Percentiles rank a stretch among this genome's conserved stretches.
phyloP scores from a whole-genome alignment of 2,888 invertebrate genomes.

The Portevinia maculata region DNA sequence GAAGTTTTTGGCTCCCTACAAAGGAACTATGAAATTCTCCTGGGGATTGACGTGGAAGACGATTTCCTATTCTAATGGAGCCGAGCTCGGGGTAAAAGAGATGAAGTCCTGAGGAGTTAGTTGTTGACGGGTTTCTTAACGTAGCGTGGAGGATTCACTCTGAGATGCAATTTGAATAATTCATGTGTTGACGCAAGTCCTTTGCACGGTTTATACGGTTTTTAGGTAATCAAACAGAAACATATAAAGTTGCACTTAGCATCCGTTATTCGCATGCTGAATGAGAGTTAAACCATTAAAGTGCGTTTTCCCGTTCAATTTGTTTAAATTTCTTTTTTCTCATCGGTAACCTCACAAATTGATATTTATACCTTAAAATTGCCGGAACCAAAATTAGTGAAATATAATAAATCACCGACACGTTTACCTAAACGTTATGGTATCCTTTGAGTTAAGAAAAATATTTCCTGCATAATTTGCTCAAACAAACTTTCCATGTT shows the following conservation, averaged over 20 bases:
- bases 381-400: background rate
- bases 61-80: slow-evolving; percentile 49
- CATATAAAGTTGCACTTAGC: background rate
- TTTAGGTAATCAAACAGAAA: background rate
- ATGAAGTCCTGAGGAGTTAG: background rate
- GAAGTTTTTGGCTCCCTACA: slow-evolving; percentile 5
- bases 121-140: background rate
- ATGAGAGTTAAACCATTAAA: background rate
- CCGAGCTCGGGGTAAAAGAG: slow-evolving; percentile 8
- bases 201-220: background rate
- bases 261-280: background rate
- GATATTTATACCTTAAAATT: too few relatives aligned
- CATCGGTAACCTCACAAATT: too few relatives aligned
- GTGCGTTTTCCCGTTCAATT: background rate
- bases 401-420: background rate
- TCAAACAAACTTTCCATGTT: background rate
- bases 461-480: slow-evolving; percentile 7
- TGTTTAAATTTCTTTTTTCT: background rate
- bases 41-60: slow-evolving; percentile 37
- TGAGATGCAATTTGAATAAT: slow-evolving; percentile 13
- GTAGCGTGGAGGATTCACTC: background rate
- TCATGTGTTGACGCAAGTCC: background rate
- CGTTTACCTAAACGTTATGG: background rate
- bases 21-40: slow-evolving; percentile 20
- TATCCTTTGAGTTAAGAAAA: background rate